Base-by-base conservation (phyloP, 2,888 invertebrate genomes). In the Leucoma salicis region DNA sequence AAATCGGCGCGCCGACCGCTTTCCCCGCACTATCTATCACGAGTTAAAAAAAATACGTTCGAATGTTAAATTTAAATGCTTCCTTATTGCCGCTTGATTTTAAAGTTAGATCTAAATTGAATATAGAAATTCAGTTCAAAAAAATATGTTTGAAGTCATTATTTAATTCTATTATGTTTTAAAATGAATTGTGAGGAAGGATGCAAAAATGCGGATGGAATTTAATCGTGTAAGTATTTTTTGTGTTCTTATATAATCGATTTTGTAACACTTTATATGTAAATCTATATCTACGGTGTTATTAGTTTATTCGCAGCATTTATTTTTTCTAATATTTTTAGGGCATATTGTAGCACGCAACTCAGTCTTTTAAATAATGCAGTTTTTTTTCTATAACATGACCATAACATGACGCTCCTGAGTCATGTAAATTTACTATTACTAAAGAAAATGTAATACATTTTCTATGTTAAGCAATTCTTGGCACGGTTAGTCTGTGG, bases 1-100 rank as follows among this genome's bases (percentile, higher is more conserved):
- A 84, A 84, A 84, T 81, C 85, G 74, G 69, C 70, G 42, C 72
- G 78, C 51, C 55, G 53, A 53, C 55, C 64, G 63, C 86, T 84
- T 85, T 85, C 85, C 82, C 84, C 72, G 57, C 81, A 76, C 81
- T 79, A 78, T 18, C 14, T 18, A 40, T 12, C 49, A 61, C 55
- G 60, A 45, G 47, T 57, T 57, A 53, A 53, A 57, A 59, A 57
- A 49, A 37, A 14, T 21, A 24, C 21, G 21, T 31, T 29, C 21
- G 11, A 27, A 40, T 21, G 14, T 11, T 39, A 41, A 46, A 40
- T 39, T 34, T 38, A 33, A 42, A 32, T 11, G 31, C 27, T 50
- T 49, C 41, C 37, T 15, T 49, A 38, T 44, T 42, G 18, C 3
- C 18, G 7, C n/a, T 33, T 8, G 12, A 10, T 15, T 3, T 27